Evolutionary conservation across 2,797 vertebrate genomes (phyloP), one percentile per base, ranked within the genome.

Genomic region (Malurus splendens): DNA sequence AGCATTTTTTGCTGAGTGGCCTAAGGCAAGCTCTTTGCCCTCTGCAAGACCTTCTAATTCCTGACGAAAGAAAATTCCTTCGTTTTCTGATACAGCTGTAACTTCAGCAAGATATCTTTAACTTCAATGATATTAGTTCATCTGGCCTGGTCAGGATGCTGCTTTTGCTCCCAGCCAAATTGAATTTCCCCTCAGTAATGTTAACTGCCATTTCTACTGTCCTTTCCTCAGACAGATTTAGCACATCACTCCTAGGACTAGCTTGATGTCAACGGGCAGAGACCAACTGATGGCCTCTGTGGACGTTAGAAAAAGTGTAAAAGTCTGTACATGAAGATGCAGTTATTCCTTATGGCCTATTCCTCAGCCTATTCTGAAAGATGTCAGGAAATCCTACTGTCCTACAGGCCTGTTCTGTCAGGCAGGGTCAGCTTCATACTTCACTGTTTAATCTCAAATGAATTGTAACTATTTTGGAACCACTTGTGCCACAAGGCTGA

Each of bases 31-130:
- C 12, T 80, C 6, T 45, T 72, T 92, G 61, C 33, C 83, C 61
- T 90, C 57, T 86, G 70, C 79, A 90, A 91, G 72, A 89, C 72
- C 44, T 86, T 56, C 62, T 89, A 55, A 91, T 88, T 91, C 78
- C 47, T 76, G 61, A 45, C 41, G 77, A 30, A 61, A 77, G 64
- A 91, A 86, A 88, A 92, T 51, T 79, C 42, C 57, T 73, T 60
- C 50, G 19, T 76, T 44, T 84, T 74, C 61, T 88, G 75, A 71
- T 77, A 80, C 64, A 47, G 61, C 39, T 82, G 42, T 76, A 79
- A 64, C 61, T 82, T 68, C 51, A 85, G 74, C 61, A 85, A 87
- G 84, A 55, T 77, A 74, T 84, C 56, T 80, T 82, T 90, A 93
- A 88, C 57, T 90, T 61, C 75, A 65, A 47, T 90, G n/a, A 8